phyloP scores from a whole-genome alignment of 1,140 invertebrate species.

The Cyclina sinensis region DNA sequence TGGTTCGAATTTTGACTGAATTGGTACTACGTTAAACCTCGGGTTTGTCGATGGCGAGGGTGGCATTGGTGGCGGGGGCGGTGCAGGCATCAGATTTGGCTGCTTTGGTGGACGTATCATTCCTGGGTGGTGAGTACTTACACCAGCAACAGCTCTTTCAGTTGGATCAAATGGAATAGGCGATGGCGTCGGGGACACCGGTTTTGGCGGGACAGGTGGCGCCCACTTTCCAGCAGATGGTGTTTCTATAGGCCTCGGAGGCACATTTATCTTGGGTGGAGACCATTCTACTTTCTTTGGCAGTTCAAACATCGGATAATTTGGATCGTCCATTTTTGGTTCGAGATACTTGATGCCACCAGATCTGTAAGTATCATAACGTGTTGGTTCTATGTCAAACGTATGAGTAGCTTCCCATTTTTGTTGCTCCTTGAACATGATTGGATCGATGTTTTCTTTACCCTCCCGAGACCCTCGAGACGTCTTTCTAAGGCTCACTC shows the following conservation, averaged over 20 bases:
- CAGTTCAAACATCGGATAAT: constrained; percentile 67
- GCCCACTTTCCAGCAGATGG: background rate
- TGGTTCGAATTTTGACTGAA: constrained; percentile 24
- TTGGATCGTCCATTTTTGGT: constrained; percentile 53
- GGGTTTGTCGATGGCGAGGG: background rate
- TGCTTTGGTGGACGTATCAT: constrained; percentile 55
- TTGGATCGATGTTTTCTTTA: constrained; percentile 54
- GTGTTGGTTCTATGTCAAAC: constrained; percentile 18
- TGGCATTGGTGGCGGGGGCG: constrained; percentile 55
- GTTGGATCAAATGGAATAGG: constrained; percentile 39
- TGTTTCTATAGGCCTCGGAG: background rate
- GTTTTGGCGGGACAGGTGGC: constrained; percentile 52
- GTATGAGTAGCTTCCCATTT: constrained; percentile 54
- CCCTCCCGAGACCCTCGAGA: background rate
- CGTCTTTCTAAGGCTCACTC: background rate
- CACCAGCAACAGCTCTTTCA: constrained; percentile 36
- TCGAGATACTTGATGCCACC: background rate
- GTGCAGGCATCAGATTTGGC: constrained; percentile 47
- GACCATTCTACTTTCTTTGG: constrained; percentile 39
- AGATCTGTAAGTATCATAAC: background rate
- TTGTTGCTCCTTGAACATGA: constrained; percentile 31
- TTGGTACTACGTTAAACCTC: constrained; percentile 47
- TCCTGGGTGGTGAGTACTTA: constrained; percentile 18
- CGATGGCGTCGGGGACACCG: background rate
- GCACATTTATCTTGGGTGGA: constrained; percentile 54